Evolutionary conservation across 2,113 vertebrate species (phyloP), one percentile per base, ranked within the genome.

Genomic region (Chroicocephalus ridibundus): DNA sequence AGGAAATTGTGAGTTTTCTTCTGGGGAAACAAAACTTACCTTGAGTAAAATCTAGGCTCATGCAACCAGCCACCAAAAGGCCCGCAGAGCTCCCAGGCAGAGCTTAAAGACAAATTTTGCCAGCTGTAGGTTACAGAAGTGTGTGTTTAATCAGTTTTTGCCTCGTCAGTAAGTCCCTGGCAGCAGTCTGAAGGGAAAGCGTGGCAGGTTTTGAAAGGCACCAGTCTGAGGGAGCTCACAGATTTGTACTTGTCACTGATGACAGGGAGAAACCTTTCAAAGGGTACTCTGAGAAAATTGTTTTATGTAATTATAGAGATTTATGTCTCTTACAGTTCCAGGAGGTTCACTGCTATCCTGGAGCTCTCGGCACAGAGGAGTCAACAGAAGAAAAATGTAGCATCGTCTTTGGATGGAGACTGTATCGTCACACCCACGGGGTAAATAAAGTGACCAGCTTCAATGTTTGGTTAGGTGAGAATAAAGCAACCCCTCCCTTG

Each of bases 371-470:
- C 4, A 3, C 38, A 16, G 27, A 24, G 49, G 13, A 95, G 26
- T 10, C 5, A 62, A 60, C 16, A 72, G 80, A 78, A 47, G 24
- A 84, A 77, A 84, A 88, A 90, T 2, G 12, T 25, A 17, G 36
- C 1, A 0, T 49, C 2, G 0, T 22, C 21, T 86, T 69, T 89
- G 74, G 52, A 38, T 46, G 44, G 42, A 57, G 57, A 20, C 8
- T 5, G 18, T 9, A 9, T 29, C 60, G 47, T 51, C 11, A 14
- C 24, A 84, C 1, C 51, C 58, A 38, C 0, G 0, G 32, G 47
- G 51, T 49, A 86, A 78, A 92, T 46, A 15, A 74, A 82, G 86
- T 7, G 55, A 84, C 10, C 32, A 9, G 21, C 49, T 65, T 44
- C 46, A 40, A 4, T 11, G 19, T 75, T 78, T 40, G 72, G 11